These are phyloP conservation scores for Egretta garzetta DNA, from an alignment of 2,113 vertebrate genomes.

Conservation along the genomic window DNA sequence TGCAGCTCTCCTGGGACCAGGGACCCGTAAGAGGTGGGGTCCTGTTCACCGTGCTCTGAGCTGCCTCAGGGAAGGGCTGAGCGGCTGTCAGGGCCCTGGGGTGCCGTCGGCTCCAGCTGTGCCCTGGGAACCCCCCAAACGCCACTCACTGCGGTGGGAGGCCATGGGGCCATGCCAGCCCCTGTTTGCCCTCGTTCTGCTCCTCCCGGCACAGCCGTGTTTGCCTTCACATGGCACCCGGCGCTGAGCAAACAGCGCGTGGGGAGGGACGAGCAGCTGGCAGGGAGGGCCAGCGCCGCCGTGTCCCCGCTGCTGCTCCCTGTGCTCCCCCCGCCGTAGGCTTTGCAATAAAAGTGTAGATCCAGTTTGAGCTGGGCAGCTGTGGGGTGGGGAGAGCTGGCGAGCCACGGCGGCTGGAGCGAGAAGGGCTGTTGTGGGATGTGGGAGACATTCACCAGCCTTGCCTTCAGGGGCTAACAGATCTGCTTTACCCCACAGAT, in stretches of 20 bases:
- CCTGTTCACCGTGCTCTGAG: neutral
- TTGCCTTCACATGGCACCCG: neutral
- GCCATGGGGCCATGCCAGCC: neutral
- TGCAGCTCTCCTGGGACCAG: neutral
- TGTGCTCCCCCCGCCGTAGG: rapidly evolving
- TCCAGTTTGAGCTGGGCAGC: neutral
- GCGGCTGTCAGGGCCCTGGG: neutral
- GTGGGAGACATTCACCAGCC: neutral
- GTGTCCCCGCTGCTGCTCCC: neutral
- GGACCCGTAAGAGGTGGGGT: rapidly evolving
- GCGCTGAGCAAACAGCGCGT: neutral
- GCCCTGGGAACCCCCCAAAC: neutral
- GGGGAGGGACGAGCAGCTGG: neutral
- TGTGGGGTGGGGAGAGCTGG: neutral
- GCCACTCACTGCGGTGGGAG: rapidly evolving
- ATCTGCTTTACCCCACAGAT: neutral
- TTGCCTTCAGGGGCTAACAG: neutral
- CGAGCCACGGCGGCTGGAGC: rapidly evolving
- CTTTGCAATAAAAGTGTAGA: neutral
- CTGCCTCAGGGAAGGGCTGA: neutral
- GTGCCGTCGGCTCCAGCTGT: rapidly evolving
- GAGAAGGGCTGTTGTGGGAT: neutral
- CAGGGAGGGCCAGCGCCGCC: neutral
- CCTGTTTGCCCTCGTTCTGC: neutral
- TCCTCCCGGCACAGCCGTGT: neutral